phyloP scores from a whole-genome alignment of 2,888 invertebrate genomes.

The Anorthoa munda region DNA sequence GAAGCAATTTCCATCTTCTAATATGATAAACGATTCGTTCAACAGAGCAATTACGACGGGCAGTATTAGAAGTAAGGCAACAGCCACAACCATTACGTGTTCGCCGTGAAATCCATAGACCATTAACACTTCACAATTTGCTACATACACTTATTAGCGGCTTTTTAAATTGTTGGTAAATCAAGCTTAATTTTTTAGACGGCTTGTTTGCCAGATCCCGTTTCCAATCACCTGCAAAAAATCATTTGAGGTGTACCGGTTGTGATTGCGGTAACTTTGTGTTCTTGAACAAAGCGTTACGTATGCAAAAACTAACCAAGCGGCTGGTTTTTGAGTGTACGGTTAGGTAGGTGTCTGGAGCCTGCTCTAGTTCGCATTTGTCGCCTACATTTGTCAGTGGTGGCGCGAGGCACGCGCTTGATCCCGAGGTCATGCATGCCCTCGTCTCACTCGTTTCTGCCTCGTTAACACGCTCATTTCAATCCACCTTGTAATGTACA shows the following conservation, averaged over 20 bases:
- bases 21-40: conserved; percentile 88
- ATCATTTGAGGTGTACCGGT: conserved; percentile 51
- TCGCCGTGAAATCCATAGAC: conserved; percentile 79
- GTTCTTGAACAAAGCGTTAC: conserved; percentile 52
- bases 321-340: conserved; percentile 40
- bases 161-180: conserved; percentile 54
- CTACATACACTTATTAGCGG: conserved; percentile 66
- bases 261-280: conserved; percentile 59
- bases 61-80: conserved; percentile 76
- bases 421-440: conserved; percentile 81
- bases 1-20: conserved; percentile 80
- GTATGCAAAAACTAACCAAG: conserved; percentile 53
- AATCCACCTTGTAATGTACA: conserved; percentile 72
- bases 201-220: conserved; percentile 54
- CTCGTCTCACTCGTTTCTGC: conserved; percentile 76
- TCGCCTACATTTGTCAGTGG: conserved; percentile 78
- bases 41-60: conserved; percentile 82
- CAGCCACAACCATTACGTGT: conserved; percentile 72
- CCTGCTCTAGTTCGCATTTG: conserved; percentile 71
- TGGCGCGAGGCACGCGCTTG: conserved; percentile 77
- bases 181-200: conserved; percentile 45
- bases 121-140: conserved; percentile 81
- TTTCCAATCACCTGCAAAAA: conserved; percentile 60
- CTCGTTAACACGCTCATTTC: conserved; percentile 81
- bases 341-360: conserved; percentile 57